These are phyloP conservation scores for Latrodectus geometricus DNA, from an alignment of 1,140 invertebrate genomes.

Conservation along the genomic window DNA sequence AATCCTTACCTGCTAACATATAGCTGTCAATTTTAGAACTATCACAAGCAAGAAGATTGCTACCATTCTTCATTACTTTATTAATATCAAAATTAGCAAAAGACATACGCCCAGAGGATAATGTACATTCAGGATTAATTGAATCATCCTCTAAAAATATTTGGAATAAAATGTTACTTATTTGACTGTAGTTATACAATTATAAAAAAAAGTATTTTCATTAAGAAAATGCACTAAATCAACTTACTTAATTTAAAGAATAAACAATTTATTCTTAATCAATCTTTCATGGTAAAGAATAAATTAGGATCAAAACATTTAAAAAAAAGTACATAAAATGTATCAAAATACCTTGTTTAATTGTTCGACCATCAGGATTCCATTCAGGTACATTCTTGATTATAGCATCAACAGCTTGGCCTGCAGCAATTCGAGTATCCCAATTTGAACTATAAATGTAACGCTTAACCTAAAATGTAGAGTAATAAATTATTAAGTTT, in stretches of 20 bases:
- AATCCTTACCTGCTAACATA: constrained; percentile 47
- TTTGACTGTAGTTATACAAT: neutral
- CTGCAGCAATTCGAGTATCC: constrained; percentile 95
- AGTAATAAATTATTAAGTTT: neutral
- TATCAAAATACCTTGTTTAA: constrained; percentile 36
- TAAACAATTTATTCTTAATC: too few relatives aligned
- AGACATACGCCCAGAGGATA: constrained; percentile 72
- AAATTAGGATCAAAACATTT: neutral
- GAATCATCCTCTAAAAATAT: neutral
- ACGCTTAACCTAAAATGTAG: constrained; percentile 75
- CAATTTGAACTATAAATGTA: constrained; percentile 85
- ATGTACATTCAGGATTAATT: neutral
- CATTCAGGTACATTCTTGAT: constrained; percentile 89
- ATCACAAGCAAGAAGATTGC: constrained; percentile 89
- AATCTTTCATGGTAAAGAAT: too few relatives aligned
- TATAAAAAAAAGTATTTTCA: too few relatives aligned
- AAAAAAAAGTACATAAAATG: neutral
- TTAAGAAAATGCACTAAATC: too few relatives aligned
- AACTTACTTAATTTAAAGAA: too few relatives aligned
- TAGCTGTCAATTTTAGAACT: constrained; percentile 86
- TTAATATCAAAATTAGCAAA: constrained; percentile 87
- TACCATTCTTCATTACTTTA: constrained; percentile 82
- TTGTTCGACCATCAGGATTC: constrained; percentile 74
- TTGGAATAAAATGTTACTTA: neutral
- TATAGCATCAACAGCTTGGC: constrained; percentile 92